These are phyloP conservation scores for Pollenia labialis DNA, from an alignment of 2,888 invertebrate species.

Conservation along the genomic window DNA sequence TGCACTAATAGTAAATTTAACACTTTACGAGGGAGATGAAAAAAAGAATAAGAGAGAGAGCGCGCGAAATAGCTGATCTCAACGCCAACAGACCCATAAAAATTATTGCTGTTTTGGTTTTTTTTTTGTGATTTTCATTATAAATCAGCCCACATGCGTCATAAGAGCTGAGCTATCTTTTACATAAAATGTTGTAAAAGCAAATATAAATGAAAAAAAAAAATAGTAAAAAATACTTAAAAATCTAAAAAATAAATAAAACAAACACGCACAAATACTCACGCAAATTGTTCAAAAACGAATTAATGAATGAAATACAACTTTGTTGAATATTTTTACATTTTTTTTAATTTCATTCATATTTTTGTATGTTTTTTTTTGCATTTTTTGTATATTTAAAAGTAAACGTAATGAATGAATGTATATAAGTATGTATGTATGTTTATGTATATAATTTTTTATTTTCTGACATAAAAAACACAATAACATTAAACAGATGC, in stretches of 20 bases:
- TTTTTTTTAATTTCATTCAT: slow-evolving; percentile 51
- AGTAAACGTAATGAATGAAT: slow-evolving; percentile 66
- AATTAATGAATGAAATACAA: slow-evolving; percentile 55
- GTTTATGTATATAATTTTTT: no score
- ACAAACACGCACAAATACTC: slow-evolving; percentile 63
- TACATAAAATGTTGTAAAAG: slow-evolving; percentile 63
- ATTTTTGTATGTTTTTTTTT: slow-evolving; percentile 1
- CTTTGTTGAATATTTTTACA: slow-evolving; percentile 30
- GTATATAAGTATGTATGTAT: not conserved
- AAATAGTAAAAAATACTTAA: slow-evolving; percentile 9
- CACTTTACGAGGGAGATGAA: slow-evolving; percentile 59
- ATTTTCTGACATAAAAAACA: not conserved
- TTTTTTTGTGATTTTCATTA: slow-evolving; percentile 23
- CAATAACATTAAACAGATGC: not conserved
- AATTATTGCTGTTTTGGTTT: slow-evolving; percentile 50
- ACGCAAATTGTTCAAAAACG: slow-evolving; percentile 56
- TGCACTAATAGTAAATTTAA: slow-evolving; percentile 34
- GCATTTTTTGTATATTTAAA: not conserved
- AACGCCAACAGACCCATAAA: slow-evolving; percentile 72
- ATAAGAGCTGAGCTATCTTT: slow-evolving; percentile 43
- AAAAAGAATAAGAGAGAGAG: not conserved
- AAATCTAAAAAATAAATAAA: slow-evolving; percentile 35
- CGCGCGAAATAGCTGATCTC: slow-evolving; percentile 24
- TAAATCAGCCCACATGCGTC: slow-evolving; percentile 69
- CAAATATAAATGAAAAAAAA: slow-evolving; percentile 19